These are phyloP conservation scores for Aricia agestis DNA, from an alignment of 1,140 invertebrate genomes.

Conservation along the genomic window DNA sequence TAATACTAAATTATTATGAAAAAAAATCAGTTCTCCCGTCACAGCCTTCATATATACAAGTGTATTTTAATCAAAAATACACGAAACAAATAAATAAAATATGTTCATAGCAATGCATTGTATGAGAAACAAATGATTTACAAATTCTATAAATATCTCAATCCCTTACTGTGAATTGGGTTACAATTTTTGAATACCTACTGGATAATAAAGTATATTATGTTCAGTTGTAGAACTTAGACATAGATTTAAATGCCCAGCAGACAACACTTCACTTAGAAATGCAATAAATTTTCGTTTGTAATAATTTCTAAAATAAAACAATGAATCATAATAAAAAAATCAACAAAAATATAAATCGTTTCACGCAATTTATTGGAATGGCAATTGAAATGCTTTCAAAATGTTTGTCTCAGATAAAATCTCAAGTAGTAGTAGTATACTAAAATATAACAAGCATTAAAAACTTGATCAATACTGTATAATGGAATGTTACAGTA, in stretches of 20 bases:
- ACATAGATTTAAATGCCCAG: not conserved
- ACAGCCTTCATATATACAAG: slow-evolving; percentile 30
- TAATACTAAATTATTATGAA: not conserved
- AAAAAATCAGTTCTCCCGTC: slow-evolving; percentile 28
- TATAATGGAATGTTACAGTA: slow-evolving; percentile 45
- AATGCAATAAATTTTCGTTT: no score
- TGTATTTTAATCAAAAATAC: slow-evolving; percentile 21
- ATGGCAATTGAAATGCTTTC: not conserved
- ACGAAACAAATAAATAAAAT: not conserved
- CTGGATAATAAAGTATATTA: not conserved
- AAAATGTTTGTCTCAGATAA: not conserved
- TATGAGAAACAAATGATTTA: not conserved
- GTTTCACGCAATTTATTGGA: not conserved
- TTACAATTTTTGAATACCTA: not conserved
- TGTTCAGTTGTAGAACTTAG: not conserved
- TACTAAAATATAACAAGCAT: not conserved
- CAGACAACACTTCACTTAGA: no score
- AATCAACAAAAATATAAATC: not conserved
- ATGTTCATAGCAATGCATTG: not conserved
- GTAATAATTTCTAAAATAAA: no score
- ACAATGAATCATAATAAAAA: no score
- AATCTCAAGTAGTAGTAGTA: not conserved
- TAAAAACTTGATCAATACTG: slow-evolving; percentile 36
- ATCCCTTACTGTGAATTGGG: not conserved
- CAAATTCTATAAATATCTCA: not conserved